Conservation (phyloP, 2,797 vertebrate species). For the Leucoraja ocellata region DNA sequence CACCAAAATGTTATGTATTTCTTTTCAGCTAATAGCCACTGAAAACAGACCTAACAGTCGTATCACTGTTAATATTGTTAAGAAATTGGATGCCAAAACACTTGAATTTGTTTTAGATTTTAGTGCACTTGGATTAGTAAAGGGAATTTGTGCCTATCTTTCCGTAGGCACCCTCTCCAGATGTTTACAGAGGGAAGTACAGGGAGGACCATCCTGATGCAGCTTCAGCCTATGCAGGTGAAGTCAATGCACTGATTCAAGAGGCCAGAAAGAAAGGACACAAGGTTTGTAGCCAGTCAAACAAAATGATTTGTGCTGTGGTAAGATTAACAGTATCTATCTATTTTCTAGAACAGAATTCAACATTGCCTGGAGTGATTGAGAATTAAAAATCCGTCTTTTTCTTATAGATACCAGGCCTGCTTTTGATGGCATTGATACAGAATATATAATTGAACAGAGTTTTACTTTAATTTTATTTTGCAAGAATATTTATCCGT, state of each 20-base stretch:
- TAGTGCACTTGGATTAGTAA: neutral
- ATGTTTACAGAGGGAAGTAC: constrained; percentile 87
- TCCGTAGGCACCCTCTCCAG: constrained; percentile 80
- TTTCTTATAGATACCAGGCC: neutral
- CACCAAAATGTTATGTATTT: neutral
- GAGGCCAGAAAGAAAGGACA: constrained; percentile 62
- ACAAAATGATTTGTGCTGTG: neutral
- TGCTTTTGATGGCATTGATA: neutral
- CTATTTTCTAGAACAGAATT: neutral
- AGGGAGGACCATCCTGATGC: constrained; percentile 74
- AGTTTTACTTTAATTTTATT: neutral
- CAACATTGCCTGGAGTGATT: neutral
- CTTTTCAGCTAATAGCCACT: neutral
- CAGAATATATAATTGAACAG: neutral
- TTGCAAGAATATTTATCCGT: neutral
- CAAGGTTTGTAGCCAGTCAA: constrained; percentile 61
- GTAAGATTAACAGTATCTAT: neutral
- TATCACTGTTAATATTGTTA: neutral
- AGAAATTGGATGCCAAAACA: neutral
- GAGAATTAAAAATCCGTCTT: neutral
- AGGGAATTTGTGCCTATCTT: constrained; percentile 27
- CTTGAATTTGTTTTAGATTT: no score
- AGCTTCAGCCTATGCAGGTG: constrained; percentile 76
- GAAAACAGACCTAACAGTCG: neutral
- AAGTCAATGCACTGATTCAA: constrained; percentile 76